Conservation (phyloP, 2,113 vertebrate genomes). For the Thalassarche chlororhynchos region DNA sequence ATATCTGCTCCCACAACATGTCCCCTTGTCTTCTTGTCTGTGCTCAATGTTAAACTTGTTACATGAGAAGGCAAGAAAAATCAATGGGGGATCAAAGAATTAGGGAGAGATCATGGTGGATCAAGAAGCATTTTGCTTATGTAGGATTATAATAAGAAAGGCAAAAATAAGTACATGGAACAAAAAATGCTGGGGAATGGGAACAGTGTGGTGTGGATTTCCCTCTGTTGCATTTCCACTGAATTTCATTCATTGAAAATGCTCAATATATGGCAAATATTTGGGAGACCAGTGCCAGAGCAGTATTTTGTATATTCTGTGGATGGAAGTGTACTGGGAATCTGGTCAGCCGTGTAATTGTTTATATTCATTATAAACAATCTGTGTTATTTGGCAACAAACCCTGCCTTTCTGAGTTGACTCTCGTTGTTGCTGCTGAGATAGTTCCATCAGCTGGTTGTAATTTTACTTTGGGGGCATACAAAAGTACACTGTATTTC, state of each 20-base stretch:
- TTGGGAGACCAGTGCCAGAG: constrained; percentile 41
- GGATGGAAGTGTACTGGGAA: constrained; percentile 57
- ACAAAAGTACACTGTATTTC: constrained; percentile 59
- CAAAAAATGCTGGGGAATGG: background rate
- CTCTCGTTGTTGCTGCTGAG: constrained; percentile 40
- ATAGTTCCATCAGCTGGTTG: constrained; percentile 67
- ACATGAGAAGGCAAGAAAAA: background rate
- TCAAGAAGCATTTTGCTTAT: background rate
- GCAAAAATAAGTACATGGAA: background rate
- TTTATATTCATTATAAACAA: constrained; percentile 74
- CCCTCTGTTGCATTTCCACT: background rate
- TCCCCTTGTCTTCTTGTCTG: background rate
- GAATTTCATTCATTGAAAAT: constrained; percentile 20
- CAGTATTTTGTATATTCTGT: constrained; percentile 42
- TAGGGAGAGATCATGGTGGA: background rate
- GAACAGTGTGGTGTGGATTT: background rate
- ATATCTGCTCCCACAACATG: background rate
- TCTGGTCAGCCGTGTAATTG: constrained; percentile 65
- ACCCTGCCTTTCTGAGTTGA: constrained; percentile 49
- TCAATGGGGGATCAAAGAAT: background rate
- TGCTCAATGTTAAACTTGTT: background rate
- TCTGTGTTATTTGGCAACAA: constrained; percentile 68
- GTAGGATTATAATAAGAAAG: background rate
- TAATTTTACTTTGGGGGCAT: constrained; percentile 64
- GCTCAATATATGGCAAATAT: constrained; percentile 56